Base-by-base conservation (phyloP, 2,113 vertebrate genomes). In the Struthio camelus region DNA sequence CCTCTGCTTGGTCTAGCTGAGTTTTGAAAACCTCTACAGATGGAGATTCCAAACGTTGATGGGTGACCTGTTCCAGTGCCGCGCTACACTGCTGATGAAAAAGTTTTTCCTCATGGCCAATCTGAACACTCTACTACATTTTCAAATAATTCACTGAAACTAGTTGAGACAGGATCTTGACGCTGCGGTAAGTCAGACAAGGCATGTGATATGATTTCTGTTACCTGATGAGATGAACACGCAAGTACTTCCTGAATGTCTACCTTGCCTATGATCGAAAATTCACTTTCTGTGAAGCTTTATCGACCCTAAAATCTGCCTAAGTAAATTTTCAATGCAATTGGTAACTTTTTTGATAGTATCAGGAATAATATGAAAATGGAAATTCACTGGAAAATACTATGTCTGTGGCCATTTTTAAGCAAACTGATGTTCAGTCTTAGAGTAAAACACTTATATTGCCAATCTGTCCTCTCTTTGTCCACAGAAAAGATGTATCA, bases 171-270 rank as follows among this genome's bases (percentile, higher is more conserved):
- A 96, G 81, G 94, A 91, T 91, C 64, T 83, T 53, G 76, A 88
- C 65, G 72, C 65, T 76, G 38, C 2, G 25, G 51, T 89, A 81
- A 92, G 0, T 80, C 61, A 91, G 70, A 77, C 78, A 85, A 77
- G 75, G 62, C 84, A 75, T 87, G 92, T 80, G 95, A 72, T 89
- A 82, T 2, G 7, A 73, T 56, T 96, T 91, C 69, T 94, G 77
- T 89, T 96, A 94, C 80, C 78, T 92, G 91, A 94, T 89, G 73
- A 93, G 92, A 91, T 89, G 89, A 91, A 91, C 90, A 94, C 83
- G 64, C 23, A 90, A 80, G 64, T 73, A 59, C 81, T 94, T 94
- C 87, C 94, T 70, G 54, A 70, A 59, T 23, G 44, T 48, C 86
- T 79, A 11, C 78, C 56, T 65, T 51, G 59, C 25, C 65, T 67